Evolutionary conservation across 2,888 invertebrate genomes (phyloP), one percentile per base, ranked within the genome.

Genomic region (Drosophila paranaensis): DNA sequence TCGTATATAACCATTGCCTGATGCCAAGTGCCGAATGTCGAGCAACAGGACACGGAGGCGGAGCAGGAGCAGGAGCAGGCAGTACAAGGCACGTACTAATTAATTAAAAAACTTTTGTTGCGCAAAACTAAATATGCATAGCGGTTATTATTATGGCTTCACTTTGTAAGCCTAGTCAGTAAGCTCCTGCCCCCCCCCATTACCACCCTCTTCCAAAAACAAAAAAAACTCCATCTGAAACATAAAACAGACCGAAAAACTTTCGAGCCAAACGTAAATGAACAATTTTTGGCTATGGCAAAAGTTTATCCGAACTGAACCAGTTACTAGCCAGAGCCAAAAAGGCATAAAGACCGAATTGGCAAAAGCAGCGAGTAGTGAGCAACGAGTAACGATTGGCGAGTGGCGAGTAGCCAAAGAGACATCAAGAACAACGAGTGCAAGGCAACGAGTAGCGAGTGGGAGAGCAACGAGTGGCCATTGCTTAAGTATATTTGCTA

Each of bases 61-160:
- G 10, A 11, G 8, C 14, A 9, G 13, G n/a, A 13, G 27, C 33
- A 20, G 20, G 20, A 10, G 9, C 14, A 5, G 16, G 14, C 27
- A 33, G 50, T n/a, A 37, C 42, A 48, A 43, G 33, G 53, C 82
- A 81, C 85, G 85, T 85, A 88, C 82, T 84, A 88, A 84, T 84
- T 84, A 84, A 84, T 84, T 84, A 88, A 88, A 84, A 84, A 84
- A 86, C 71, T 83, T 84, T 88, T 61, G 72, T 53, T 71, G 73
- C 67, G 53, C 76, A 61, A 74, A 83, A 84, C 82, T 87, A 84
- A 87, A 85, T 88, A 88, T 83, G 77, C 89, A 85, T 85, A 71
- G 81, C 68, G 63, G 70, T 74, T 82, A 82, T 86, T 88, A 86
- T 88, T 86, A 82, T 76, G 66, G 71, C 75, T 77, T 71, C 65